Evolutionary conservation across 2,888 invertebrate species (phyloP).

Genomic region (Trissolcus japonicus): DNA sequence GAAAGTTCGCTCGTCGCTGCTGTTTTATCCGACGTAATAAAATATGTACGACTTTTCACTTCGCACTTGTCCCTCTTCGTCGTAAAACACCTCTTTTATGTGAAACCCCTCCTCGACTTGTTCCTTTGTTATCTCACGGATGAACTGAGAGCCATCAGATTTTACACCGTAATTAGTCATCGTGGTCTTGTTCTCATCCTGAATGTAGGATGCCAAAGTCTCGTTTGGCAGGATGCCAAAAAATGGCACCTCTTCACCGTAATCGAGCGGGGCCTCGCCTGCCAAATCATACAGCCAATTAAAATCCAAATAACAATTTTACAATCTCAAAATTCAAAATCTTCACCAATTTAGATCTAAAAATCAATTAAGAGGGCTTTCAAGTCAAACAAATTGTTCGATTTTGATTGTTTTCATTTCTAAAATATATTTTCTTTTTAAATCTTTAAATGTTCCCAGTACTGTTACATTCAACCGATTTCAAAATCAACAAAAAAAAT

Average conservation of each 20-base stretch:
- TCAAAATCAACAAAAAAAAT: no score
- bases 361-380: no score
- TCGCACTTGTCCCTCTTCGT: constrained; percentile 20
- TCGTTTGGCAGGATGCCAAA: constrained; percentile 37
- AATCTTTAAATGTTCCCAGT: no score
- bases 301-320: no score
- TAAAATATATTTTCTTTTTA: no score
- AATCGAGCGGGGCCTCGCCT: constrained; percentile 24
- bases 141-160: constrained; percentile 16
- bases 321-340: not conserved
- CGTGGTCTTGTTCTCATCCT: constrained; percentile 2
- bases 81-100: constrained; percentile 24
- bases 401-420: no score
- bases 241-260: constrained; percentile 16
- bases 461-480: no score
- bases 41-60: constrained; percentile 28
- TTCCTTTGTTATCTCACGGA: constrained; percentile 30
- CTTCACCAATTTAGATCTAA: not conserved
- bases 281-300: not conserved
- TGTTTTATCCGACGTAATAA: constrained; percentile 11
- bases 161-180: constrained; percentile 35
- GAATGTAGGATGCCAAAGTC: constrained; percentile 27
- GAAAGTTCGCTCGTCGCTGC: no score
- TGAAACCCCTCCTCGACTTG: constrained; percentile 8
- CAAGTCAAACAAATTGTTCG: no score